phyloP scores from a whole-genome alignment of 1,140 invertebrate species.

The Acromyrmex charruanus region DNA sequence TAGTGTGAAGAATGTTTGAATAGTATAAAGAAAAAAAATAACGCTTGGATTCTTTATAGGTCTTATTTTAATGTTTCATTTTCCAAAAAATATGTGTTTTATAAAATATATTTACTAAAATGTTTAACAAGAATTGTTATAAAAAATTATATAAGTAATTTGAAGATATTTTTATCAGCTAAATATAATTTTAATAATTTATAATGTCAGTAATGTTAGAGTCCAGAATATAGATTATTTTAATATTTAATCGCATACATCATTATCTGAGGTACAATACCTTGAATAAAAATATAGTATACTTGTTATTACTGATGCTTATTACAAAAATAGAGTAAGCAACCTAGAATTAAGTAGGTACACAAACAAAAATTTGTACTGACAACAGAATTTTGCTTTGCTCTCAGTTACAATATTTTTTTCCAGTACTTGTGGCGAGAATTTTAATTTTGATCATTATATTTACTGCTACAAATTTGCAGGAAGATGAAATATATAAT shows the following conservation, averaged over 20 bases:
- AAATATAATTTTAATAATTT: too few species aligned
- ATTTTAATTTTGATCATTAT: not conserved
- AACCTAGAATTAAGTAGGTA: not conserved
- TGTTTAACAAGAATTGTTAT: too few species aligned
- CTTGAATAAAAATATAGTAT: not conserved
- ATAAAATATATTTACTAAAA: too few species aligned
- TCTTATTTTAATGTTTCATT: too few species aligned
- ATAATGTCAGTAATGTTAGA: not conserved
- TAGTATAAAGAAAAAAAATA: too few species aligned
- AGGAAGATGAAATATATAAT: not conserved
- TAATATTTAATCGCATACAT: constrained; percentile 26
- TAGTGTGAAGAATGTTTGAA: too few species aligned
- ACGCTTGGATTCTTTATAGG: too few species aligned
- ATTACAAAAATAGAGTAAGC: constrained; percentile 29
- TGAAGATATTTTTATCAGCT: too few species aligned
- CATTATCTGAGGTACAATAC: not conserved
- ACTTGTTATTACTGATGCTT: not conserved
- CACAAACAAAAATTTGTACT: not conserved
- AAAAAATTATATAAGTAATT: too few species aligned
- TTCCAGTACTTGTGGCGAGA: not conserved
- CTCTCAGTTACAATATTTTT: not conserved
- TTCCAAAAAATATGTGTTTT: too few species aligned
- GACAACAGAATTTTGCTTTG: constrained; percentile 18
- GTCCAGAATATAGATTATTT: not conserved
- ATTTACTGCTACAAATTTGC: not conserved